phyloP scores from a whole-genome alignment of 2,797 vertebrate genomes.

The Neosilurus hyrtlii region DNA sequence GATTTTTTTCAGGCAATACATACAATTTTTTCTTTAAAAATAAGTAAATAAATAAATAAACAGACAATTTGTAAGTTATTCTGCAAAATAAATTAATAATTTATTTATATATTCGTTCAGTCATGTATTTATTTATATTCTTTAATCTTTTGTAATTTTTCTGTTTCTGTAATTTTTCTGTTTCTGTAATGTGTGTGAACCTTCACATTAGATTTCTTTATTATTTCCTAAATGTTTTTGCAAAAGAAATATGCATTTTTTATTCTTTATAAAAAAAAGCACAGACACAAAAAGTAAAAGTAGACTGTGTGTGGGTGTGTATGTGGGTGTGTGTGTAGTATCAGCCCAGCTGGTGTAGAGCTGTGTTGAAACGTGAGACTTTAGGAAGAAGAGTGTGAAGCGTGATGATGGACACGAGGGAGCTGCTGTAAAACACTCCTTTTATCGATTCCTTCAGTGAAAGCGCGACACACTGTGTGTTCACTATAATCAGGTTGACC shows the following conservation, averaged over 20 bases:
- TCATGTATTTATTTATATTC: background rate
- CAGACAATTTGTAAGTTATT: too few relatives aligned
- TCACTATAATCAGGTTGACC: background rate
- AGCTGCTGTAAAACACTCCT: background rate
- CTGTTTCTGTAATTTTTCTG: background rate
- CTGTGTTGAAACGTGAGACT: background rate
- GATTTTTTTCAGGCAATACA: too few relatives aligned
- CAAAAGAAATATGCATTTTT: background rate
- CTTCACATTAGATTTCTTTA: background rate
- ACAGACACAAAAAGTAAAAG: background rate
- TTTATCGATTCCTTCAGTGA: background rate
- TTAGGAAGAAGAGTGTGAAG: background rate
- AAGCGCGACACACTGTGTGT: background rate
- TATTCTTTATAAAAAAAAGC: too few relatives aligned
- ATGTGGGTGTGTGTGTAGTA: background rate
- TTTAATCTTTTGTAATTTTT: background rate
- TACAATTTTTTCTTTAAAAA: too few relatives aligned
- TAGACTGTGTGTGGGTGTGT: background rate
- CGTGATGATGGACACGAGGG: slow-evolving; percentile 10
- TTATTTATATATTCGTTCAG: too few relatives aligned
- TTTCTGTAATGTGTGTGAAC: background rate
- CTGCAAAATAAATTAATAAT: too few relatives aligned
- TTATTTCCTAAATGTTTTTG: background rate
- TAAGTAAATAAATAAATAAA: too few relatives aligned
- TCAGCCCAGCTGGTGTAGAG: background rate